phyloP scores from a whole-genome alignment of 2,888 invertebrate species.

The Protodeltote pygarga region DNA sequence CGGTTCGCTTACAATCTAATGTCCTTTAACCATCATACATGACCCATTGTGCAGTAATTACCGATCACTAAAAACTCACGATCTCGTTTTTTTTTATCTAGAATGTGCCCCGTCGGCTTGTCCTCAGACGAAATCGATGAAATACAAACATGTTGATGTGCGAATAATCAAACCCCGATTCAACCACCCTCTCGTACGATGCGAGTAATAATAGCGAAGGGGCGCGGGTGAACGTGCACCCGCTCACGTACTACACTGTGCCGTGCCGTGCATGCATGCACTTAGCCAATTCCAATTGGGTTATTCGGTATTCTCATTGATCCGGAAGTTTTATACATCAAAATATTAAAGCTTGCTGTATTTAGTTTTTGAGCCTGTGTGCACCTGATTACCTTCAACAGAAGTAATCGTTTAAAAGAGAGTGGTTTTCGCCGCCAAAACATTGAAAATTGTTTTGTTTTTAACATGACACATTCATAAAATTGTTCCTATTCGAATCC shows the following conservation, averaged over 20 bases:
- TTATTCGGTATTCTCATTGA: conserved; percentile 48
- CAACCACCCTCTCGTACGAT: conserved; percentile 67
- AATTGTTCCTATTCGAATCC: conserved; percentile 5
- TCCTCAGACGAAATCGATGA: conserved; percentile 75
- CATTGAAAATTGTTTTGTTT: conserved; percentile 4
- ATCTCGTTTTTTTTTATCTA: conserved; percentile 2
- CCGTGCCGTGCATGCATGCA: conserved; percentile 58
- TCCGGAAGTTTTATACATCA: conserved; percentile 28
- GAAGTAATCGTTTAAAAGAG: conserved; percentile 12
- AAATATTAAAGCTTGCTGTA: conserved; percentile 23
- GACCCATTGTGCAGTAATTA: conserved; percentile 14
- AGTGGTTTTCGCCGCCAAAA: neutral
- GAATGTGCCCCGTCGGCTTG: conserved; percentile 41
- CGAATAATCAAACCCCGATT: conserved; percentile 80
- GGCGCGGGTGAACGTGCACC: conserved; percentile 65
- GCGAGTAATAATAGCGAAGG: conserved; percentile 76
- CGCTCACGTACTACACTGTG: conserved; percentile 72
- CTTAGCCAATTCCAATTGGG: conserved; percentile 59
- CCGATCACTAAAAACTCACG: neutral
- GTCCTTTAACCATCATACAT: conserved; percentile 23
- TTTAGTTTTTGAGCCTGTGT: neutral
- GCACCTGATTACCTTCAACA: conserved; percentile 5
- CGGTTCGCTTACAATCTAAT: conserved; percentile 13
- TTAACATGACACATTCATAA: neutral
- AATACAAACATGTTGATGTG: conserved; percentile 82